A percentile compares a stretch with the other conserved stretches of the same genome.
These are phyloP conservation scores for Macropus fuliginosus DNA, from an alignment of 2,797 vertebrate species.

Conservation along the genomic window DNA sequence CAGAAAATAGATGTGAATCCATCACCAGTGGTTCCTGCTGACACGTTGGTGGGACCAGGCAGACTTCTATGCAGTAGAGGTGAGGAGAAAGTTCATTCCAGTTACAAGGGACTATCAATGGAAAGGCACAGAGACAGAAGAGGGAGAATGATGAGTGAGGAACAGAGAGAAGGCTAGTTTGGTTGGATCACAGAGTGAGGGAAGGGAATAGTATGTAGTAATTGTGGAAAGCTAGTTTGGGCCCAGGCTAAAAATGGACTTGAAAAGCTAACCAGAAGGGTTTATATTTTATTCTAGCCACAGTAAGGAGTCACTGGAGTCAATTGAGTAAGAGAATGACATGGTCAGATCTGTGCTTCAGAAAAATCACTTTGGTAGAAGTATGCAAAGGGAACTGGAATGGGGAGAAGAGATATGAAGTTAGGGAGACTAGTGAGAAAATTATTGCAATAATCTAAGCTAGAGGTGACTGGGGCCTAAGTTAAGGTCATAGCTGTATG, in stretches of 20 bases:
- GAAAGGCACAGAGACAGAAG: too few species aligned
- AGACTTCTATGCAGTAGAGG: neutral
- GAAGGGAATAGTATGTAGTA: too few species aligned
- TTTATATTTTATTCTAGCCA: neutral
- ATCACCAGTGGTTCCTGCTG: neutral
- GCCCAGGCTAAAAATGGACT: neutral
- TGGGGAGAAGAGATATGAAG: neutral
- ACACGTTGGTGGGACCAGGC: neutral
- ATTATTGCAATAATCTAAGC: neutral
- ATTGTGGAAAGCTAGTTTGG: too few species aligned
- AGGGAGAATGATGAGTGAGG: too few species aligned
- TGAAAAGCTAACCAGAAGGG: neutral
- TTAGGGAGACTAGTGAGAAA: neutral
- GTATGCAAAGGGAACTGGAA: neutral
- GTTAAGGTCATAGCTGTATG: neutral
- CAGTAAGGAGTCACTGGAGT: neutral
- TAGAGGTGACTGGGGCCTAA: neutral
- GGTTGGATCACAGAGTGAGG: too few species aligned
- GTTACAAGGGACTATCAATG: too few species aligned
- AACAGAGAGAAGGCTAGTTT: too few species aligned
- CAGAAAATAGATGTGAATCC: neutral
- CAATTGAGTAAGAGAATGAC: neutral
- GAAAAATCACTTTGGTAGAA: neutral
- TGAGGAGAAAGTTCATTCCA: too few species aligned
- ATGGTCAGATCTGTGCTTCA: neutral